These are phyloP conservation scores for Zaprionus davidi DNA, from an alignment of 1,140 invertebrate genomes.

Conservation along the genomic window DNA sequence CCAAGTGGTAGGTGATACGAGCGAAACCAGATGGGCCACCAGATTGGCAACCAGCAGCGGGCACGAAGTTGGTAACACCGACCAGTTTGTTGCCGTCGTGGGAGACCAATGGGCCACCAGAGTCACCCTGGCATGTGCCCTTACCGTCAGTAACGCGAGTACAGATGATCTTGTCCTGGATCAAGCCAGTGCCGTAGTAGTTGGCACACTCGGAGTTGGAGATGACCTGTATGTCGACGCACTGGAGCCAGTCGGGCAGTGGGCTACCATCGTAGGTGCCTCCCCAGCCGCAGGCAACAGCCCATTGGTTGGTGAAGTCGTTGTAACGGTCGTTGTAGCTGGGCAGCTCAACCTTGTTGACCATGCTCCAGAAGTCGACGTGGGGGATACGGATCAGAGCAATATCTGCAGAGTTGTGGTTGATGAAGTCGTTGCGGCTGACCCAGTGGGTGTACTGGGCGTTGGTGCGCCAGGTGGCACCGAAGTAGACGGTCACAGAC, in stretches of 20 bases:
- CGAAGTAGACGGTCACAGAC: conserved; percentile 53
- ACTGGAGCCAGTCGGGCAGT: conserved; percentile 53
- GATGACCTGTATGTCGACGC: conserved; percentile 57
- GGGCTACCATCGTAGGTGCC: conserved; percentile 27
- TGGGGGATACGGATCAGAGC: conserved; percentile 45
- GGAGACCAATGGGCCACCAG: conserved; percentile 85
- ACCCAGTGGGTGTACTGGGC: conserved; percentile 46
- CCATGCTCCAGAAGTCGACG: conserved; percentile 43
- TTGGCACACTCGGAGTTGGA: conserved; percentile 28
- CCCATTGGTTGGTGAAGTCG: conserved; percentile 26
- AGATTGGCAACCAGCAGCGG: conserved; percentile 39
- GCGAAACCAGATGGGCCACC: conserved; percentile 84
- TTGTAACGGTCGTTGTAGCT: conserved; percentile 44
- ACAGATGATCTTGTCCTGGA: conserved; percentile 60
- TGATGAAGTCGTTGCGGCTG: conserved; percentile 36
- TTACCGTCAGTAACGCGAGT: conserved; percentile 43
- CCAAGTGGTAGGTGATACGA: conserved; percentile 84
- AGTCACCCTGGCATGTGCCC: conserved; percentile 85
- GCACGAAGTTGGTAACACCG: conserved; percentile 84
- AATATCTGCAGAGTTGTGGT: conserved; percentile 50
- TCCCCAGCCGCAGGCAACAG: conserved; percentile 59
- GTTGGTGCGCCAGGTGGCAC: conserved; percentile 58
- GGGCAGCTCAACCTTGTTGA: conserved; percentile 54
- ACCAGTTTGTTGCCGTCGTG: conserved; percentile 81
- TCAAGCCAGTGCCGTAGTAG: conserved; percentile 58